These are phyloP conservation scores for Macrobrachium nipponense DNA, from an alignment of 1,140 invertebrate species.

Conservation along the genomic window DNA sequence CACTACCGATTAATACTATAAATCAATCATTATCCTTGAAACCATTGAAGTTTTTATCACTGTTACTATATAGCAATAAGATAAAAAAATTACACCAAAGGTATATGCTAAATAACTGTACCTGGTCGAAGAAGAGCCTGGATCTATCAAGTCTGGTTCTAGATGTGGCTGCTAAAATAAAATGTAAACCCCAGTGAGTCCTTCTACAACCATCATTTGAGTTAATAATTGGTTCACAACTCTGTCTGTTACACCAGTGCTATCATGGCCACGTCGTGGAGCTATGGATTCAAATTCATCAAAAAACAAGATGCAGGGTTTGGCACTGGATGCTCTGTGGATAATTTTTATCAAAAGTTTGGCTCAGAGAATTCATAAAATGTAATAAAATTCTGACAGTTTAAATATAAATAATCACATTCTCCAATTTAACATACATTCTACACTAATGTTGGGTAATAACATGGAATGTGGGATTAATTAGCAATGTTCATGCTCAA, in stretches of 20 bases:
- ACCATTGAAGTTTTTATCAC: not conserved
- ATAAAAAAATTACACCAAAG: not conserved
- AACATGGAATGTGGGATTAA: too few species aligned
- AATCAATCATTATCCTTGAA: not conserved
- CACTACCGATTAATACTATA: not conserved
- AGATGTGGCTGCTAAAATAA: constrained; percentile 92
- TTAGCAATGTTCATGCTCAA: too few species aligned
- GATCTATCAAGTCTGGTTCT: constrained; percentile 95
- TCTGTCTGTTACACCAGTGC: constrained; percentile 96
- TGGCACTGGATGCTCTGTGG: constrained; percentile 87
- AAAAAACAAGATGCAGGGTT: constrained; percentile 96
- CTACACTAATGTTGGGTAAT: too few species aligned
- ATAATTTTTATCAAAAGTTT: constrained; percentile 25
- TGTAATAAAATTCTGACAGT: too few species aligned
- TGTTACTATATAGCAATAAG: not conserved
- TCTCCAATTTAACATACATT: too few species aligned
- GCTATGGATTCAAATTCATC: constrained; percentile 89
- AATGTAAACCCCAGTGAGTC: constrained; percentile 86
- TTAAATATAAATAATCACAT: too few species aligned
- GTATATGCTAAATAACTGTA: not conserved
- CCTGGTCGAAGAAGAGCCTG: constrained; percentile 93
- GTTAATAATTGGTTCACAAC: constrained; percentile 98
- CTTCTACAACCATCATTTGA: constrained; percentile 93
- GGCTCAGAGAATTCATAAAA: too few species aligned
- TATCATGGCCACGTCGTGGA: constrained; percentile 92